Percentiles rank a stretch among this genome's conserved stretches.
Conservation (phyloP, 2,113 vertebrate species). For the Erpornis zantholeuca region DNA sequence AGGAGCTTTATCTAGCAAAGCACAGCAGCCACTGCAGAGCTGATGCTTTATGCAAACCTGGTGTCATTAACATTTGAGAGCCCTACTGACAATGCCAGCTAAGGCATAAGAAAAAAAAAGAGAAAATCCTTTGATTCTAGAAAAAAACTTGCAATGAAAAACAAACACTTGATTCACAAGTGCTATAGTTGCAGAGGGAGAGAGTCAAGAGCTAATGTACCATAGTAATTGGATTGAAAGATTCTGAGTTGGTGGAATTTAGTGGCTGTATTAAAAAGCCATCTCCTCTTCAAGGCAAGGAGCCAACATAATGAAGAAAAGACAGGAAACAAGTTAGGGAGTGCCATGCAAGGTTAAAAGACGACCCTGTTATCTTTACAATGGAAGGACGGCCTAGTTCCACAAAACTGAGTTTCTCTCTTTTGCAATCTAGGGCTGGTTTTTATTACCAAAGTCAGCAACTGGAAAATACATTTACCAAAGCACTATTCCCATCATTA, state of each 20-base stretch:
- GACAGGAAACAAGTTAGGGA: conserved; percentile 42
- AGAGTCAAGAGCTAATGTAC: conserved; percentile 74
- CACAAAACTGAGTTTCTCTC: not conserved
- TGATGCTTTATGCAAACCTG: not conserved
- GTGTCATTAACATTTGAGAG: conserved; percentile 12
- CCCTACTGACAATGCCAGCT: not conserved
- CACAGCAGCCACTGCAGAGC: not conserved
- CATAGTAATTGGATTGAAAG: conserved; percentile 76
- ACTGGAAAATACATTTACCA: conserved; percentile 39
- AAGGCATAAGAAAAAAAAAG: not conserved
- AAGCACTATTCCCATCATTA: conserved; percentile 26
- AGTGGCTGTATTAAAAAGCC: conserved; percentile 71
- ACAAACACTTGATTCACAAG: conserved; percentile 51
- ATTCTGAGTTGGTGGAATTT: conserved; percentile 68
- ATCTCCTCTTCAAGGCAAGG: conserved; percentile 45
- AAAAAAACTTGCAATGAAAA: conserved; percentile 29
- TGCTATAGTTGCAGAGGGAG: conserved; percentile 34
- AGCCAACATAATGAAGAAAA: conserved; percentile 62
- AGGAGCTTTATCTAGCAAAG: not conserved
- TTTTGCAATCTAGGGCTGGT: not conserved
- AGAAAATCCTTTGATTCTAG: conserved; percentile 19
- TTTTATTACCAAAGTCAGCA: conserved; percentile 46
- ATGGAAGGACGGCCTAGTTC: conserved; percentile 12
- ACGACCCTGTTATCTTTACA: conserved; percentile 18
- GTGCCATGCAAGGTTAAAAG: conserved; percentile 21